Base-by-base conservation (phyloP, 2,113 vertebrate species). In the Vireo altiloquus region DNA sequence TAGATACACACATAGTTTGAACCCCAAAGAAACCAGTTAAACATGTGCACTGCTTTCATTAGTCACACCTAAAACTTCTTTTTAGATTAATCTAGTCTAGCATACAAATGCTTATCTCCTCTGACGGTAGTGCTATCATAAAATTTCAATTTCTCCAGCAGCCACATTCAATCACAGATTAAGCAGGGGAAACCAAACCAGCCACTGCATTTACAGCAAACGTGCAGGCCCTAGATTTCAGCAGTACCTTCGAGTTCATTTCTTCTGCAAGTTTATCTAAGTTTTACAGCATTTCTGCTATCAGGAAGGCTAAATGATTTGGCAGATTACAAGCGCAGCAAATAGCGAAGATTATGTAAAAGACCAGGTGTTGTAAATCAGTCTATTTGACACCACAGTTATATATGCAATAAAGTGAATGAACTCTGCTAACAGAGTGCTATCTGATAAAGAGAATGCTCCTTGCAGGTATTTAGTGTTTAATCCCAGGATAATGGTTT, bases 311-410 rank as follows among this genome's bases (percentile, higher is more conserved):
- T 90, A 96, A 97, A 96, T 83, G 96, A 97, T 96, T 96, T 95
- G 87, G 82, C 92, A 97, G 94, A 97, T 97, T 96, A 97, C 89
- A 95, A 95, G 94, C 50, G 0, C 82, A 96, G 97, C 78, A 96
- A 97, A 96, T 69, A 96, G 89, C 88, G 80, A 98, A 96, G 91
- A 95, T 96, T 97, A 97, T 93, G 97, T 96, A 96, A 95, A 97
- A 97, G 92, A 97, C 65, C 75, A 95, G 95, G 82, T 85, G 94
- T 89, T 93, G 96, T 94, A 97, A 96, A 97, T 97, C 86, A 95
- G 88, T 76, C 80, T 93, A 90, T 96, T 97, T 97, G 97, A 97
- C 61, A 94, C 50, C 70, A 82, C 56, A 94, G 95, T 94, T 96
- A 94, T 89, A 95, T 86, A 97, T 94, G 93, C 92, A 97, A 96